Conservation (phyloP, 1,140 invertebrate genomes). For the Heliconius congener region DNA sequence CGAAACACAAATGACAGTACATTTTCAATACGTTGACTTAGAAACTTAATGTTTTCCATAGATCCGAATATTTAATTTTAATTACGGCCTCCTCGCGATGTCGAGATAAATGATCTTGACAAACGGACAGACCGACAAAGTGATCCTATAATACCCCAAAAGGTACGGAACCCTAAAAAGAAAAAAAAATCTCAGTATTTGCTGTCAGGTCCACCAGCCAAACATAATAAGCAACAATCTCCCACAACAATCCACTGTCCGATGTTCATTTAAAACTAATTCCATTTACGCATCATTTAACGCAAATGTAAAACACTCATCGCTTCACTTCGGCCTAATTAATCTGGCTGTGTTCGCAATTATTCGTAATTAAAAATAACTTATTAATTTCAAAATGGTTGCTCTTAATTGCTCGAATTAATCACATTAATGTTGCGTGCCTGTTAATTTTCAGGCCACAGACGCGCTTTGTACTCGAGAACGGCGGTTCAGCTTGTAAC, state of each 20-base stretch:
- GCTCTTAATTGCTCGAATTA: constrained; percentile 70
- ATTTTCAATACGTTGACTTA: no score
- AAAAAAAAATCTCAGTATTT: background rate
- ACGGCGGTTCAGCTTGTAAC: constrained; percentile 40
- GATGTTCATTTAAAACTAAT: constrained; percentile 41
- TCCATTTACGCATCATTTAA: constrained; percentile 47
- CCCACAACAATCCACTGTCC: constrained; percentile 17
- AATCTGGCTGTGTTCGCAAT: constrained; percentile 60
- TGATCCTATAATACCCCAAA: no score
- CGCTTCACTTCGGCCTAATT: constrained; percentile 63
- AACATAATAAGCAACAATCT: background rate
- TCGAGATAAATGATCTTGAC: no score
- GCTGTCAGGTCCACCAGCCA: background rate
- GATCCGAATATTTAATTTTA: no score
- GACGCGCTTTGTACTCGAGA: constrained; percentile 58
- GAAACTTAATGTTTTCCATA: no score
- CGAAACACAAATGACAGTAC: no score
- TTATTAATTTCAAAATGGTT: constrained; percentile 68
- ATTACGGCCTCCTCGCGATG: no score
- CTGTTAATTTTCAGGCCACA: constrained; percentile 75
- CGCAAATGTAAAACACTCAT: constrained; percentile 40
- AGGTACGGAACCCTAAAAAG: no score
- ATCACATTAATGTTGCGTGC: constrained; percentile 73
- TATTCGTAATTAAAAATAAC: constrained; percentile 77
- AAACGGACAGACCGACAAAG: no score